Evolutionary conservation across 2,888 invertebrate genomes (phyloP), one percentile per base, ranked within the genome.

Genomic region (Aphrophora alni): DNA sequence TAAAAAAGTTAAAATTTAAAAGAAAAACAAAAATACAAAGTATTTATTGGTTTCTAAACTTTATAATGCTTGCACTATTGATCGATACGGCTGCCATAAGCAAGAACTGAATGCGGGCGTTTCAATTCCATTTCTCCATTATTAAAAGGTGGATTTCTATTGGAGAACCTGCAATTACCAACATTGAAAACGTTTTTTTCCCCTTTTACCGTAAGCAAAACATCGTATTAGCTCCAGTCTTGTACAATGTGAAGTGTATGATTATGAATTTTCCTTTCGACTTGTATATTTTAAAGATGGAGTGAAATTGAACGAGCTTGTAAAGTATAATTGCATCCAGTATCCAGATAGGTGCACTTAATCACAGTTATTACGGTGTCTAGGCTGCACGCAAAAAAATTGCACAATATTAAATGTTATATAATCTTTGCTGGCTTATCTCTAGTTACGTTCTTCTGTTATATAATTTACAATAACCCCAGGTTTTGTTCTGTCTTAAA

Each of bases 341-440:
- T 59, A 59, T 59, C 59, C 21, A 59, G 59, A 59, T 59, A 7
- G 59, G 21, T 21, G 21, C 44, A 21, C n/a, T 4, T 59, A 59
- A 59, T 21, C 59, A 59, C 59, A 59, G 59, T n/a, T 59, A 59
- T 59, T 59, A 59, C 21, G 21, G 21, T 59, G 12, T 12, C 12
- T 12, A 59, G n/a, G n/a, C 59, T 59, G 59, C 59, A 59, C 59
- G 59, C 59, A 59, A 59, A 59, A 33, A 59, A 59, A n/a, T 59
- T 59, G 59, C 59, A 59, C 59, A 59, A 59, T 59, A 59, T 59
- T 59, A 59, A 59, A 59, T 59, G 59, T 59, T 59, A 59, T 59
- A 59, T 59, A 59, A 59, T 59, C 59, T 59, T 4, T 59, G 21
- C n/a, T 21, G 59, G 14, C 0, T 59, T n/a, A 21, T 21, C 59